Percentiles rank a stretch among this genome's conserved stretches.
phyloP scores from a whole-genome alignment of 1,140 invertebrate species.

The Drosophila eugracilis region DNA sequence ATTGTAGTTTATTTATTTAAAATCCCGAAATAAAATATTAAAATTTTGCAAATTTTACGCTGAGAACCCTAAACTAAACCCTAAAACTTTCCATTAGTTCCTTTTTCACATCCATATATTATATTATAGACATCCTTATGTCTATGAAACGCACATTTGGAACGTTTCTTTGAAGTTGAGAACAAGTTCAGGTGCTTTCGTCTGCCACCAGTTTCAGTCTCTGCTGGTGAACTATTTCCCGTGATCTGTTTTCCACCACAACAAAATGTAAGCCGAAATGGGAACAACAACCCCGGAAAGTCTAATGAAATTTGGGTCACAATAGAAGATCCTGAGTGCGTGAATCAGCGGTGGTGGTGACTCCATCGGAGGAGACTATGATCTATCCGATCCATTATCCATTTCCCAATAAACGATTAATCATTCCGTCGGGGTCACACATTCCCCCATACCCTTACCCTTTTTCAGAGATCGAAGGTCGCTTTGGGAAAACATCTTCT shows the following conservation, averaged over 20 bases:
- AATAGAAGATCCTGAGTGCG: conserved; percentile 12
- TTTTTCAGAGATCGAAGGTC: conserved; percentile 14
- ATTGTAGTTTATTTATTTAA: no score
- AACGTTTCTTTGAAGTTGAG: conserved; percentile 34
- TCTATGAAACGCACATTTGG: conserved; percentile 15
- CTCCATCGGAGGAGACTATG: conserved; percentile 9
- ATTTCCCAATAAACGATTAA: conserved; percentile 41
- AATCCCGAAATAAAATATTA: no score
- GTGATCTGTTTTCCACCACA: conserved; percentile 28
- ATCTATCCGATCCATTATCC: conserved; percentile 26
- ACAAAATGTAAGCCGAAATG: conserved; percentile 5
- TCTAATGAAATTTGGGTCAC: conserved; percentile 16
- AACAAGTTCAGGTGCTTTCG: conserved; percentile 34
- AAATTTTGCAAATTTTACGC: no score
- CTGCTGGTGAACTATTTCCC: conserved; percentile 25
- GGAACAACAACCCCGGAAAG: conserved; percentile 22
- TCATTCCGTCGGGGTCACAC: conserved; percentile 30
- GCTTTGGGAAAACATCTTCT: conserved; percentile 3
- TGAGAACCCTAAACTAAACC: no score
- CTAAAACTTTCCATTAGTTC: not conserved
- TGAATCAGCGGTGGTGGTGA: conserved; percentile 28
- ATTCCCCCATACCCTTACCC: not conserved
- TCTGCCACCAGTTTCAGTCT: conserved; percentile 32
- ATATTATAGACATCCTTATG: not conserved
- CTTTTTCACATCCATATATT: not conserved